Conservation (phyloP, 2,888 invertebrate species). For the Oscheius onirici region DNA sequence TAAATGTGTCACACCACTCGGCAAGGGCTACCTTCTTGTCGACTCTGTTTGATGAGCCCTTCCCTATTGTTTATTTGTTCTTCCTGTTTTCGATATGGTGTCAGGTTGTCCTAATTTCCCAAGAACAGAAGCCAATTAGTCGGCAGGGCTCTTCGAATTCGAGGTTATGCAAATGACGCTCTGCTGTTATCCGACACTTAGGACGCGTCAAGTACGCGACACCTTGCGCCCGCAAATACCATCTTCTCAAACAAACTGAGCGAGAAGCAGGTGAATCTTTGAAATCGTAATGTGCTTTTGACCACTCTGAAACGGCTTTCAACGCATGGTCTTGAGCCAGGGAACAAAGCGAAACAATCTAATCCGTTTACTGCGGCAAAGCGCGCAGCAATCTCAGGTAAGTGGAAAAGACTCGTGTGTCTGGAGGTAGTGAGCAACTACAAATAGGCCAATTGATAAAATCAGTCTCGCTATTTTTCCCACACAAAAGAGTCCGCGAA, state of each 20-base stretch:
- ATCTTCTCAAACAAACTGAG: slow-evolving; percentile 34
- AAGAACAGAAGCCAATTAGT: slow-evolving; percentile 29
- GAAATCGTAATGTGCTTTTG: slow-evolving; percentile 27
- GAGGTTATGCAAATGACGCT: slow-evolving; percentile 32
- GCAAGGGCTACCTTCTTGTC: no score
- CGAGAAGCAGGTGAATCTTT: slow-evolving; percentile 28
- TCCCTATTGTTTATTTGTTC: slow-evolving; percentile 5
- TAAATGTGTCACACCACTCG: no score
- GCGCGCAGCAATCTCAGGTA: slow-evolving; percentile 2
- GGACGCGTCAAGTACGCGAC: slow-evolving; percentile 34
- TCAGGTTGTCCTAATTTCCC: slow-evolving; percentile 14
- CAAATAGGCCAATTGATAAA: background rate
- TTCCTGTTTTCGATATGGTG: slow-evolving; percentile 23
- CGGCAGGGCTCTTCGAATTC: slow-evolving; percentile 18
- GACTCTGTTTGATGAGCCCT: background rate
- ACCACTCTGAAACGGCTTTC: background rate
- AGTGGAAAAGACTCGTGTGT: background rate
- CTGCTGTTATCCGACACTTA: slow-evolving; percentile 32
- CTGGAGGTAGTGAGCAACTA: background rate
- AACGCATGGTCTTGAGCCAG: background rate
- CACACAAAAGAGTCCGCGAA: background rate
- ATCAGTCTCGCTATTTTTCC: background rate
- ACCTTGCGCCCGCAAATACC: slow-evolving; percentile 29
- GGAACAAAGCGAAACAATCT: slow-evolving; percentile 10
- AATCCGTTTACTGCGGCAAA: slow-evolving; percentile 26